phyloP scores from a whole-genome alignment of 2,113 vertebrate genomes.

The Calidris pygmaea region DNA sequence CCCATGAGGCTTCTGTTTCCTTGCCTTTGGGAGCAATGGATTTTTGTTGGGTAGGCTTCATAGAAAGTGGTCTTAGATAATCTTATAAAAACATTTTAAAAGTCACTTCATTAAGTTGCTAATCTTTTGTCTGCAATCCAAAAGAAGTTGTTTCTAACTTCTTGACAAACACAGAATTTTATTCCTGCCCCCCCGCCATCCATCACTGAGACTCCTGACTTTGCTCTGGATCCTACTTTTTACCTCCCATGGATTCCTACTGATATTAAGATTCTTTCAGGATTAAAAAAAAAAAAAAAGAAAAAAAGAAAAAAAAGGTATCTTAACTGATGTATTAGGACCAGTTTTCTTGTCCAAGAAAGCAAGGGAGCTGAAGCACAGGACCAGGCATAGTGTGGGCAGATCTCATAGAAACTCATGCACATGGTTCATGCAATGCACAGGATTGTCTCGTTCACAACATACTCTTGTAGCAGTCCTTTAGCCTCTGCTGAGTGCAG shows the following conservation, averaged over 20 bases:
- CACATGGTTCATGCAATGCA: background rate
- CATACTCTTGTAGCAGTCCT: background rate
- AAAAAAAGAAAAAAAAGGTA: too few relatives aligned
- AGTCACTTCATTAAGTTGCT: background rate
- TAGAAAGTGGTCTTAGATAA: background rate
- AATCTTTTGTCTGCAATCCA: background rate
- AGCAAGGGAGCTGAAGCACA: background rate
- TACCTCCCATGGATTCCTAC: background rate
- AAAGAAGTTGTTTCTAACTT: background rate
- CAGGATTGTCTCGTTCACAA: background rate
- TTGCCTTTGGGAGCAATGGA: slow-evolving; percentile 2
- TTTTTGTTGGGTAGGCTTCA: background rate
- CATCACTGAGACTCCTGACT: background rate
- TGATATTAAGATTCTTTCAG: background rate
- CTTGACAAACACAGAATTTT: background rate
- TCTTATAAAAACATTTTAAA: background rate
- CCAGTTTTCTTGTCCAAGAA: background rate
- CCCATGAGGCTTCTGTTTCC: background rate
- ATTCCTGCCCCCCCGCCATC: background rate
- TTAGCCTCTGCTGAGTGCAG: background rate
- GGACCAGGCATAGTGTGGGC: background rate
- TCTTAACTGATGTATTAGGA: background rate
- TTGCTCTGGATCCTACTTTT: background rate
- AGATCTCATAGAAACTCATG: background rate
- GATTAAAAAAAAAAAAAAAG: background rate